Evolutionary conservation across 2,888 invertebrate species (phyloP).

Genomic region (Platypus cylindrus): DNA sequence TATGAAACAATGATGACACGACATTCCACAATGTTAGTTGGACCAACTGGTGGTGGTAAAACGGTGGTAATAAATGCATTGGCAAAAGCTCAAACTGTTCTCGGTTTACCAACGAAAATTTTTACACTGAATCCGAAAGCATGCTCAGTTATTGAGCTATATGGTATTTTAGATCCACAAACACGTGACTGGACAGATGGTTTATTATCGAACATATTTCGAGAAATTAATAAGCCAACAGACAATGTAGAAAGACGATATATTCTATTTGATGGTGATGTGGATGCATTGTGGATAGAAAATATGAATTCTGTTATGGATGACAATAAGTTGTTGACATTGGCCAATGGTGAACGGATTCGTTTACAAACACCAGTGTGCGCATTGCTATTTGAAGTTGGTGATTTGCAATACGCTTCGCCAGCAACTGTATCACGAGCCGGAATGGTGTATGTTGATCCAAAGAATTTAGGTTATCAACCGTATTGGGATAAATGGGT

Average conservation of each 20-base stretch:
- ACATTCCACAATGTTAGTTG: conserved; percentile 84
- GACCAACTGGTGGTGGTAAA: conserved; percentile 89
- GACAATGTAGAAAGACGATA: conserved; percentile 56
- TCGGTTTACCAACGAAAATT: conserved; percentile 69
- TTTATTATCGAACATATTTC: conserved; percentile 77
- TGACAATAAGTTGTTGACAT: conserved; percentile 77
- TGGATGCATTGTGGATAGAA: conserved; percentile 91
- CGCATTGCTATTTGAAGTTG: conserved; percentile 87
- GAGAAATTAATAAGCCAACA: conserved; percentile 74
- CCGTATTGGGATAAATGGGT: conserved; percentile 85
- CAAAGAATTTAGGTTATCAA: conserved; percentile 75
- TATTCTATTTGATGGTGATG: conserved; percentile 86
- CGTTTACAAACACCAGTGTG: conserved; percentile 68
- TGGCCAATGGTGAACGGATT: conserved; percentile 66
- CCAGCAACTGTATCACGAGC: conserved; percentile 88
- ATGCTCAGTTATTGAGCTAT: conserved; percentile 77
- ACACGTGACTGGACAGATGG: conserved; percentile 92
- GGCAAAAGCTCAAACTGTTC: conserved; percentile 61
- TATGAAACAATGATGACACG: conserved; percentile 93
- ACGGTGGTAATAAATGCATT: conserved; percentile 70
- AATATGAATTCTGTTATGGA: conserved; percentile 98
- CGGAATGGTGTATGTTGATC: conserved; percentile 86
- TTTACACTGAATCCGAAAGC: conserved; percentile 80
- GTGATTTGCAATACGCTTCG: conserved; percentile 78
- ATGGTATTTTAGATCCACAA: conserved; percentile 73